Base-by-base conservation (phyloP, 2,888 invertebrate genomes). In the Dynastes grantii region DNA sequence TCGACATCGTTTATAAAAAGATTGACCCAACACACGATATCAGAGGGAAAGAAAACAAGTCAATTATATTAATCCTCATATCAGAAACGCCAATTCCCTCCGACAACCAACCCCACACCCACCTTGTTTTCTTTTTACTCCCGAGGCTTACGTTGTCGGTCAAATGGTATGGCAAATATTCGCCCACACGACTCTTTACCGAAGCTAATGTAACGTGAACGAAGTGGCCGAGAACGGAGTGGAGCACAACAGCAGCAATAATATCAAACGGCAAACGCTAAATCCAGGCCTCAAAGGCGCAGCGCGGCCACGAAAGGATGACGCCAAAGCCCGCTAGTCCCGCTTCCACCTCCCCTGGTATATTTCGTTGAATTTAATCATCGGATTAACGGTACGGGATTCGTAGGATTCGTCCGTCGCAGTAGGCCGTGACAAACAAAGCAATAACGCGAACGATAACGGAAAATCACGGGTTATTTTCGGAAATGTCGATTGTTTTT, bases 361-460 rank as follows among this genome's bases (percentile, higher is more conserved):
- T 51, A 68, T 68, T 68, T 68, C 51, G 29, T 22, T 51, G 55
- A 58, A 58, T 58, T 68, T 68, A 68, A 68, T 68, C 68, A 51
- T 51, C 51, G 51, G 68, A 53, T 68, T 68, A 68, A 51, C 29
- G 68, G 27, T 13, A 27, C 22, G 51, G 11, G 68, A 51, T 32
- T 40, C 9, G 40, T 40, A 40, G n/a, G 65, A 45, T 58, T 58
- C 55, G 55, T 58, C 1, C 55, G 40, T 22, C 16, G 51, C 22
- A 27, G 68, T 29, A 45, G 68, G n/a, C 29, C 51, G 29, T n/a
- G 51, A 68, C 68, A 68, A 68, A 68, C 68, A 68, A 68, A 51
- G 32, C 68, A 68, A 68, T 68, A 68, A 68, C 68, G 68, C n/a
- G 53, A 29, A 51, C 49, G 9, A 53, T 29, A 68, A 68, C 27